These are phyloP conservation scores for chimpanzee (Pan troglodytes) DNA, from an alignment of 2,113 vertebrate species.

Conservation along the genomic window DNA sequence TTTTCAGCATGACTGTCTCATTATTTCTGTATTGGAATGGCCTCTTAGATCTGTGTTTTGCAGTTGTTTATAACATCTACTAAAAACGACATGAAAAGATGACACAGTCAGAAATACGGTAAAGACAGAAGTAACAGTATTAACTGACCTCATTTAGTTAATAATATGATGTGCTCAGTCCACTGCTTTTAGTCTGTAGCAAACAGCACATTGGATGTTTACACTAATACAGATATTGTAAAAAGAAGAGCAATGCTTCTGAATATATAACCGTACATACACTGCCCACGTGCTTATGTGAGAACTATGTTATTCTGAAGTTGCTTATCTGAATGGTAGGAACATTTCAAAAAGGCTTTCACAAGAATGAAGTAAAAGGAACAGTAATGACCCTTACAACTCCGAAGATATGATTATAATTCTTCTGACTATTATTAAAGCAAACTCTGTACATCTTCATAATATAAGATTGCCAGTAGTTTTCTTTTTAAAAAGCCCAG, in stretches of 20 bases:
- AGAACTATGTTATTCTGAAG: conserved; percentile 12
- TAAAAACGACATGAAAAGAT: conserved; percentile 53
- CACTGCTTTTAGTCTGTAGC: not conserved
- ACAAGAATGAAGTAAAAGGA: conserved; percentile 33
- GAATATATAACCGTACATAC: not conserved
- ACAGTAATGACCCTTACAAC: conserved; percentile 1
- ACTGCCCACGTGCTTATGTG: not conserved
- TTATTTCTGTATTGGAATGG: conserved; percentile 54
- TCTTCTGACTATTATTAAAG: not conserved
- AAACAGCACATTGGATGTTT: not conserved
- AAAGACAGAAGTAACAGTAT: conserved; percentile 13
- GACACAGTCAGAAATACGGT: conserved; percentile 20
- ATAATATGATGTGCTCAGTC: not conserved
- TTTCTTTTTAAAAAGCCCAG: conserved; percentile 9
- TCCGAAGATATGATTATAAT: not conserved
- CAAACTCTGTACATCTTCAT: not conserved
- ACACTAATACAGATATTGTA: not conserved
- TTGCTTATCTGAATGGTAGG: conserved; percentile 14
- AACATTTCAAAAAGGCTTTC: conserved; percentile 11
- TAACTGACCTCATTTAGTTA: not conserved
- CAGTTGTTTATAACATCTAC: conserved; percentile 28
- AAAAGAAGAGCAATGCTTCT: not conserved
- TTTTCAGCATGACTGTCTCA: conserved; percentile 43
- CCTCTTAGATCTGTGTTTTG: conserved; percentile 26
- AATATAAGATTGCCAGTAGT: conserved; percentile 2